Conservation (phyloP, 2,113 vertebrate species). For the Oreochromis aureus region DNA sequence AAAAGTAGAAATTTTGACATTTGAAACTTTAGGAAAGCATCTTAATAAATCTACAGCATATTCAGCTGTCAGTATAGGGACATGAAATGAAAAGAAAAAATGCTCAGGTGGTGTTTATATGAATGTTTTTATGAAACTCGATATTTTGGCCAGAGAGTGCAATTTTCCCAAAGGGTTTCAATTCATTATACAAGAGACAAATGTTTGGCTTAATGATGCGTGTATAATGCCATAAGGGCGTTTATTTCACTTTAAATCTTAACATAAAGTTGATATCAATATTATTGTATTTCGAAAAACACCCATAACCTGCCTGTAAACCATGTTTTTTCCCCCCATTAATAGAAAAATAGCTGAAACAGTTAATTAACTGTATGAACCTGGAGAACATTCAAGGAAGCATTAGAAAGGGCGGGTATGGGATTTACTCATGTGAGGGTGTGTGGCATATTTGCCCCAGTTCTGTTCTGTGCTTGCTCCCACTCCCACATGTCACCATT, state of each 20-base stretch:
- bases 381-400: slow-evolving; percentile 59
- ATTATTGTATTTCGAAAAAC: neutral
- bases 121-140: neutral
- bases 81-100: neutral
- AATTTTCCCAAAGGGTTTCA: neutral
- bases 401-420: slow-evolving; percentile 55
- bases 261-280: neutral
- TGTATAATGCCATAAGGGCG: neutral
- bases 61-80: neutral
- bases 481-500: slow-evolving; percentile 78
- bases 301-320: neutral
- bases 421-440: slow-evolving; percentile 63
- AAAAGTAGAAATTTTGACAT: neutral
- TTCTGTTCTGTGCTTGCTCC: slow-evolving; percentile 72
- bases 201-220: neutral
- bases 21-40: neutral
- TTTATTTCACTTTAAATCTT: neutral
- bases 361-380: slow-evolving; percentile 62
- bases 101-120: neutral
- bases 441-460: slow-evolving; percentile 69
- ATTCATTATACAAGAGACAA: neutral
- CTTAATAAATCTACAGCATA: neutral
- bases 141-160: neutral
- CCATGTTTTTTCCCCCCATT: neutral
- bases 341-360: slow-evolving; percentile 31